phyloP scores from a whole-genome alignment of 2,797 vertebrate species.

The Prionace glauca region DNA sequence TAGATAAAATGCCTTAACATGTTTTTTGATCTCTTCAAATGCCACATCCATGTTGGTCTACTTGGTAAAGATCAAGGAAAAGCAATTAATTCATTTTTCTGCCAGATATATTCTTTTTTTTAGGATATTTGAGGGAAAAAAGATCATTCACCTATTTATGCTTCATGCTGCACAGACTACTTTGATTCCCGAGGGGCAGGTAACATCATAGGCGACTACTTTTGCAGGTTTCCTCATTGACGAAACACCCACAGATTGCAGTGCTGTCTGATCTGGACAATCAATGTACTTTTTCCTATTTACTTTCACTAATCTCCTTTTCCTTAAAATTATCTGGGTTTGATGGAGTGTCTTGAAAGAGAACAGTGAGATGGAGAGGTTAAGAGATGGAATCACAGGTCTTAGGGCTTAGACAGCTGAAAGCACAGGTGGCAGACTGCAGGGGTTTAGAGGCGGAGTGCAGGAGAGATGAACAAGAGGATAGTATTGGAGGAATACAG shows the following conservation, averaged over 20 bases:
- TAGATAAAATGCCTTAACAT: too few relatives aligned
- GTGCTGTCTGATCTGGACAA: background rate
- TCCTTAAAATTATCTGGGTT: background rate
- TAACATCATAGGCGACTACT: background rate
- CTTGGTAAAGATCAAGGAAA: too few relatives aligned
- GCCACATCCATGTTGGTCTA: too few relatives aligned
- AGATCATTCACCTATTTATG: background rate
- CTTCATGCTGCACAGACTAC: background rate
- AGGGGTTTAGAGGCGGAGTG: too few relatives aligned
- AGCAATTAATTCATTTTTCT: too few relatives aligned
- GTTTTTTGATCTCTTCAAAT: too few relatives aligned
- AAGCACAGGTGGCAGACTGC: background rate
- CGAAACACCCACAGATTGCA: background rate
- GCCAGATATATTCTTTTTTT: too few relatives aligned
- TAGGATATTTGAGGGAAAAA: too few relatives aligned
- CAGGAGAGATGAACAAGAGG: background rate
- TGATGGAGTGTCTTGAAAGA: background rate
- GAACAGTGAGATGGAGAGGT: background rate
- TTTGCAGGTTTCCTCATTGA: background rate
- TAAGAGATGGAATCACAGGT: background rate
- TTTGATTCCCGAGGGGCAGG: background rate
- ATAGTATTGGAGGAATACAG: background rate
- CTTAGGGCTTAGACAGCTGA: background rate
- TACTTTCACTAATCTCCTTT: background rate
- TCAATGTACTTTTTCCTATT: background rate